Base-by-base conservation (phyloP, 2,888 invertebrate genomes). In the Tyria jacobaeae region DNA sequence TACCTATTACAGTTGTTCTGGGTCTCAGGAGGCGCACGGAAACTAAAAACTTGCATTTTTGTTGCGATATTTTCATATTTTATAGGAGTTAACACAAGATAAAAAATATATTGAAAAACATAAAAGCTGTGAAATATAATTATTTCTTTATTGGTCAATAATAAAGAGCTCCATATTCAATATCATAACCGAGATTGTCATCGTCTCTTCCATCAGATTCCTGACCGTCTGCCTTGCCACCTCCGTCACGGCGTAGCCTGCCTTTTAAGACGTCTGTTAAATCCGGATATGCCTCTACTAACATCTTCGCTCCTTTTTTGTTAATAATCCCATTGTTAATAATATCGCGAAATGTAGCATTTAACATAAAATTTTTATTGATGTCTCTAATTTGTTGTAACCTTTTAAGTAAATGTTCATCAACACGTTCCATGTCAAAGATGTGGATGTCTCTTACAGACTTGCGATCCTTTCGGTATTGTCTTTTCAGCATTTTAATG, bases 121-220 rank as follows among this genome's bases (percentile, higher is more conserved):
- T n/a, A 17, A 47, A 14, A 52, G 17, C 25, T 34, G 6, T 17
- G 4, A 15, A 15, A 21, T 39, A 31, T 25, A n/a, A 25, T 14
- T 3, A 15, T 47, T 49, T 66, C 44, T 81, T 82, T 80, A 82
- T 76, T 80, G 3, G n/a, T 85, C 75, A 90, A 67, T 86, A 85
- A 79, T 91, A 91, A 50, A 89, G 71, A 57, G 82, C 75, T 0
- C 91, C 91, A 60, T 90, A 90, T 62, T 92, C 92, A 6, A 90
- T 68, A 57, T 92, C 91, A 51, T 90, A 90, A 15, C 90, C 87
- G 3, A 44, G 47, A 50, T 60, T 41, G 7, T 60, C 60, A 3
- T 59, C 25, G 4, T 10, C 7, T 21, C 14, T n/a, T 50, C 14
- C 37, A 10, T 50, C 27, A 1, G n/a, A 6, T 14, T 49, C 48